Percentiles rank a stretch among this genome's conserved stretches.
Conservation (phyloP, 2,797 vertebrate genomes). For the Mus minutoides region DNA sequence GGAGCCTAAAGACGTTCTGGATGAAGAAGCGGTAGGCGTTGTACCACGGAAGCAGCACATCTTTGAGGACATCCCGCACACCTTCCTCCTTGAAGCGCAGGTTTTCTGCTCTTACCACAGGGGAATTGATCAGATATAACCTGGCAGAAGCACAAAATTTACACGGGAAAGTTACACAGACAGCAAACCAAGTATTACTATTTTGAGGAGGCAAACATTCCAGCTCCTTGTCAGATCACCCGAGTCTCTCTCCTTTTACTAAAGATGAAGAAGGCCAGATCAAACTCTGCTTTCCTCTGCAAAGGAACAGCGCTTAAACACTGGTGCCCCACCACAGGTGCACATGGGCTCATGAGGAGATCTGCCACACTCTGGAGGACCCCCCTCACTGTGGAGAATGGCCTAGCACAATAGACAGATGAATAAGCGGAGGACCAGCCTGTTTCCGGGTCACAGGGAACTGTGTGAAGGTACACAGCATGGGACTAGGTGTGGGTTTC, state of each 20-base stretch:
- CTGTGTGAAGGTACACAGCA: accelerated
- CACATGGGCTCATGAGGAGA: background rate
- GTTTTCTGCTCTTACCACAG: slow-evolving; percentile 97
- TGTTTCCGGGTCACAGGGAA: background rate
- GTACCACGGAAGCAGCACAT: slow-evolving; percentile 98
- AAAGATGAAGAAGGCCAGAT: background rate
- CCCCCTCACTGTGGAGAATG: background rate
- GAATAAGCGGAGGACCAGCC: background rate
- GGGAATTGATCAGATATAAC: slow-evolving; percentile 98
- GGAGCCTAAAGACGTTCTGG: slow-evolving; percentile 94
- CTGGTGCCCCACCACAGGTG: accelerated
- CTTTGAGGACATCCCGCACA: slow-evolving; percentile 96
- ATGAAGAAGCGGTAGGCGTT: slow-evolving; percentile 98
- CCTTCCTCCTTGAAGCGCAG: slow-evolving; percentile 98
- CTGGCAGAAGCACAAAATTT: slow-evolving; percentile 83
- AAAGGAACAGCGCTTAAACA: background rate
- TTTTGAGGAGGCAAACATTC: slow-evolving; percentile 69
- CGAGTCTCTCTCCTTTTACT: background rate
- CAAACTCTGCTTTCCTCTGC: background rate
- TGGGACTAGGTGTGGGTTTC: background rate
- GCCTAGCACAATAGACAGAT: background rate
- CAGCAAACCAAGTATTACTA: slow-evolving; percentile 75
- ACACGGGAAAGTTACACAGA: background rate
- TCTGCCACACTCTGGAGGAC: background rate
- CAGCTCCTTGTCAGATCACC: background rate